Conservation (phyloP, 2,113 vertebrate species). For the Phaetusa simplex region DNA sequence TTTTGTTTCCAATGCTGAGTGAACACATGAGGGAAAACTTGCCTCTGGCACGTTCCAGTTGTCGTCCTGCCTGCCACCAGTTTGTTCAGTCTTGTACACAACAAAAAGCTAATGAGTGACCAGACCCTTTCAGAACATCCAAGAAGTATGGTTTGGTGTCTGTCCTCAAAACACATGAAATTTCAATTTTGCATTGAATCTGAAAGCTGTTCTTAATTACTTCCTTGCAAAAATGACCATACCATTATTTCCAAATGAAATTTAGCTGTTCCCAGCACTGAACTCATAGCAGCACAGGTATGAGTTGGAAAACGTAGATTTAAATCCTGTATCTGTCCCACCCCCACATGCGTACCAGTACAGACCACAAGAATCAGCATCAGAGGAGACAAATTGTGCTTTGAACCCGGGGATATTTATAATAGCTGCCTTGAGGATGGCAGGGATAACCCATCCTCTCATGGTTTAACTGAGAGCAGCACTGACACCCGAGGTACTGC, state of each 20-base stretch:
- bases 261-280: not conserved
- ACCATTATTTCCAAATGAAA: not conserved
- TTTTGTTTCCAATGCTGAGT: not conserved
- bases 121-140: not conserved
- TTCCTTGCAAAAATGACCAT: not conserved
- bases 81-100: not conserved
- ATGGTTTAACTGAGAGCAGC: not conserved
- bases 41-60: not conserved
- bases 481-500: not conserved
- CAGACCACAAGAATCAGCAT: not conserved
- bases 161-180: not conserved
- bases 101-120: not conserved
- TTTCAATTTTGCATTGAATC: not conserved
- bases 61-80: not conserved
- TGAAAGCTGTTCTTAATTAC: not conserved
- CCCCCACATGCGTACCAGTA: not conserved
- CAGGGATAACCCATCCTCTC: not conserved
- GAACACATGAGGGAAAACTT: not conserved
- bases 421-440: not conserved
- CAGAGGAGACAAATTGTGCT: not conserved
- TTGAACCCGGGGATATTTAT: not conserved
- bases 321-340: not conserved
- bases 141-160: not conserved
- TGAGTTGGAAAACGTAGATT: not conserved
- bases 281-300: not conserved